These are phyloP conservation scores for Vidua chalybeata DNA, from an alignment of 2,113 vertebrate species.

Conservation along the genomic window DNA sequence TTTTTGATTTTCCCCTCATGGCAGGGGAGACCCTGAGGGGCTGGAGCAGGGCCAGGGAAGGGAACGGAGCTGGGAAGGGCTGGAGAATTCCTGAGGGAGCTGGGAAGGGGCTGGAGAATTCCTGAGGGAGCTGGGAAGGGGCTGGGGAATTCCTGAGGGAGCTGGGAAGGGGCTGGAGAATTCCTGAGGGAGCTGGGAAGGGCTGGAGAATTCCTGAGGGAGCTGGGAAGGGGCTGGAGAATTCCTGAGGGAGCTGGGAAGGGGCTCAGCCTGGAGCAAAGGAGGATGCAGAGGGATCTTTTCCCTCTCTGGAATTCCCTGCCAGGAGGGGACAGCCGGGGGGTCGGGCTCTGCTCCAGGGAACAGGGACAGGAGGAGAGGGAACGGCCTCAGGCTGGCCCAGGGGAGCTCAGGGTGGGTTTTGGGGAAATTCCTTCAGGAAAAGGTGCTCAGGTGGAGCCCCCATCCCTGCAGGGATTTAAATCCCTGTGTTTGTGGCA, in stretches of 20 bases:
- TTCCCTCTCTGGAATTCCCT: not conserved
- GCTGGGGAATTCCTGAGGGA: not conserved
- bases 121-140: not conserved
- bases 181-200: not conserved
- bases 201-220: not conserved
- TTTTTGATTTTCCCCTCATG: no score
- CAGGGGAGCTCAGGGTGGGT: rapidly evolving
- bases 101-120: not conserved
- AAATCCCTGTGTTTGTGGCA: not conserved
- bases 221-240: not conserved
- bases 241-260: not conserved
- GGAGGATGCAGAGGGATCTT: not conserved
- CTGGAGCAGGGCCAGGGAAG: no score
- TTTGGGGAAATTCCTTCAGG: not conserved
- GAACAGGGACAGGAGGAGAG: not conserved
- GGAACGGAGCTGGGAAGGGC: not conserved
- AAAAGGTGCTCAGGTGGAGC: not conserved
- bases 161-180: not conserved
- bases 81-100: not conserved
- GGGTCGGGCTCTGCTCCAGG: not conserved
- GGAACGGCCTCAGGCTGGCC: not conserved
- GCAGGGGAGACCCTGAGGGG: no score
- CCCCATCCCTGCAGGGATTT: not conserved
- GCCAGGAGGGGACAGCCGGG: not conserved
- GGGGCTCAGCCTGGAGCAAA: not conserved